Evolutionary conservation across 2,113 vertebrate genomes (phyloP).

Genomic region (Dipodomys merriami): DNA sequence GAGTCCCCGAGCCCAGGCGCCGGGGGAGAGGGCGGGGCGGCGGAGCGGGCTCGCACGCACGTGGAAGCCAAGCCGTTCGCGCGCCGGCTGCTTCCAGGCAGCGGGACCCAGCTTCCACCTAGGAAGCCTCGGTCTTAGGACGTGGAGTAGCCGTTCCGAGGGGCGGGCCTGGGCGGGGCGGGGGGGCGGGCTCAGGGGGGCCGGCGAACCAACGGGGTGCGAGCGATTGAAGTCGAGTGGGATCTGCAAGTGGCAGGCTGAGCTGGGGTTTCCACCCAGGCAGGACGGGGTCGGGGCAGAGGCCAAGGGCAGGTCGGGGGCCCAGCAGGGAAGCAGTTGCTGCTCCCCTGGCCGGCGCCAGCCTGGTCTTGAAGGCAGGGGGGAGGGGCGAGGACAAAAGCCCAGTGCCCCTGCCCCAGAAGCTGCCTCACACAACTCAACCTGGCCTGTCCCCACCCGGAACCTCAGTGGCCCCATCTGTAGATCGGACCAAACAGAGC

Average conservation of each 20-base stretch:
- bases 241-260: constrained; percentile 53
- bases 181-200: constrained; percentile 63
- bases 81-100: constrained; percentile 57
- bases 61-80: constrained; percentile 52
- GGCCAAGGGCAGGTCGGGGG: constrained; percentile 79
- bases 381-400: constrained; percentile 63
- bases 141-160: constrained; percentile 50
- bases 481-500: not conserved
- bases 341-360: constrained; percentile 60
- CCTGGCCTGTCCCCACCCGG: not conserved
- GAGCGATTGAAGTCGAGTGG: constrained; percentile 51
- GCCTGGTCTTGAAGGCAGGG: constrained; percentile 55
- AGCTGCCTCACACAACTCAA: not conserved
- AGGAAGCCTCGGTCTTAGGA: constrained; percentile 52
- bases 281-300: constrained; percentile 73
- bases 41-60: constrained; percentile 65
- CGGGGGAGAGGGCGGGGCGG: not conserved
- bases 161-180: constrained; percentile 56
- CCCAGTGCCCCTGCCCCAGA: constrained; percentile 30
- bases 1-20: not conserved
- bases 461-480: not conserved
- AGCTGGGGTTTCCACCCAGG: constrained; percentile 61
- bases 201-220: constrained; percentile 59
- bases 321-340: constrained; percentile 71
- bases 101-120: constrained; percentile 56